Evolutionary conservation across 2,113 vertebrate species (phyloP).

Genomic region (Echinops telfairi): DNA sequence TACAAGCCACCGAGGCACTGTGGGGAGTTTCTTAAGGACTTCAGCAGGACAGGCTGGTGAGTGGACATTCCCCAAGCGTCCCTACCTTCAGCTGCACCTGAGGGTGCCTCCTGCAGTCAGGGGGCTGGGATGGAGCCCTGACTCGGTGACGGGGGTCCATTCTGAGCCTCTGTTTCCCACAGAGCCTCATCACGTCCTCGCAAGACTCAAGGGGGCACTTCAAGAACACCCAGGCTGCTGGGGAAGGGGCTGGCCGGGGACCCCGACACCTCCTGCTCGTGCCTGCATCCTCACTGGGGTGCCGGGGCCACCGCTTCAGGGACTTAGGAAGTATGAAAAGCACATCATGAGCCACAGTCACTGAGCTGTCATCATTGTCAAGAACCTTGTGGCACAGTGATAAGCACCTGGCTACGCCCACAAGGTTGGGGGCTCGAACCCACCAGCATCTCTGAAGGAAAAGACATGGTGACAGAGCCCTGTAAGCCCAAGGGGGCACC

Average conservation of each 20-base stretch:
- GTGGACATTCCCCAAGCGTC: background rate
- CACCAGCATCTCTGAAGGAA: background rate
- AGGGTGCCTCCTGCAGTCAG: background rate
- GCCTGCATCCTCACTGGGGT: background rate
- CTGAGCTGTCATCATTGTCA: background rate
- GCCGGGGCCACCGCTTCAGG: background rate
- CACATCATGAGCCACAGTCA: too few relatives aligned
- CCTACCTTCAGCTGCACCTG: background rate
- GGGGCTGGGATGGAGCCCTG: background rate
- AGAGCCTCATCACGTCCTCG: background rate
- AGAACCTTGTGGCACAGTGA: background rate
- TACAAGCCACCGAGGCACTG: background rate
- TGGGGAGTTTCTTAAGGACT: background rate
- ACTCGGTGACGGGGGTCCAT: background rate
- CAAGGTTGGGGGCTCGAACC: background rate
- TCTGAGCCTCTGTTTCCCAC: background rate
- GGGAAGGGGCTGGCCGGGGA: too few relatives aligned
- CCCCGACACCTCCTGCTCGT: background rate
- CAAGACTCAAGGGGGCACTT: background rate
- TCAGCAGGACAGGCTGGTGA: background rate
- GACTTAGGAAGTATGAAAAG: accelerated
- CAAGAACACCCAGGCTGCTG: background rate
- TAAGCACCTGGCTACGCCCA: background rate
- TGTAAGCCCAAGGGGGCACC: background rate
- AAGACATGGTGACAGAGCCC: background rate